Base-by-base conservation (phyloP, 1,140 invertebrate genomes). In the Philotrypesis tridentata region DNA sequence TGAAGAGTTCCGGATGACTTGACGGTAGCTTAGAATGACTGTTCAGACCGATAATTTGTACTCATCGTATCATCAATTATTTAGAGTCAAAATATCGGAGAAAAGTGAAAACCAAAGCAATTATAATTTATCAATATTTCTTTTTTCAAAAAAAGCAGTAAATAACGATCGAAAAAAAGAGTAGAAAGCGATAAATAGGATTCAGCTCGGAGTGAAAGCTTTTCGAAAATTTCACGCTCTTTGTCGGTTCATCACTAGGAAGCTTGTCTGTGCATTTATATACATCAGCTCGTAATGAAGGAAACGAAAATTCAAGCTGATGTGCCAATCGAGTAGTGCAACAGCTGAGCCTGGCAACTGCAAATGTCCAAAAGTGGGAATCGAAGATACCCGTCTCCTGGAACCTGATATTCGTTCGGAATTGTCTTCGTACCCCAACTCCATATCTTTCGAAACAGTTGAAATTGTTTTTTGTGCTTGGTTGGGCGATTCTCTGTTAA, bases 401-500 rank as follows among this genome's bases (percentile, higher is more conserved):
- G 33, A 40, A 71, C 40, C 37, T 17, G 71, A 48, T 29, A 55
- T 60, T 74, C 25, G 21, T 60, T 27, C 43, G 11, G 27, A 43
- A 74, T 60, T 43, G 72, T 74, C 72, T 74, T 74, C 48, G 40
- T 74, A 21, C 21, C 48, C 60, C 27, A n/a, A 31, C 25, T 40
- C 9, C 40, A 71, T 43, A 8, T 21, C 40, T 40, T 21, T 12
- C 21, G 68, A 71, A 71, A 65, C 31, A 21, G 6, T 71, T 37
- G 31, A 12, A 21, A 71, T 40, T 71, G 33, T 43, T n/a, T n/a
- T n/a, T n/a, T n/a, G n/a, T n/a, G n/a, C n/a, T n/a, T n/a, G n/a
- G n/a, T n/a, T n/a, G n/a, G n/a, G n/a, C 6, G 7, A n/a, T n/a
- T 55, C 48, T 3, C 40, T n/a, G n/a, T n/a, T n/a, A n/a, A n/a